Evolutionary conservation across 2,797 vertebrate species (phyloP).

Genomic region (Cirrhinus molitorella): DNA sequence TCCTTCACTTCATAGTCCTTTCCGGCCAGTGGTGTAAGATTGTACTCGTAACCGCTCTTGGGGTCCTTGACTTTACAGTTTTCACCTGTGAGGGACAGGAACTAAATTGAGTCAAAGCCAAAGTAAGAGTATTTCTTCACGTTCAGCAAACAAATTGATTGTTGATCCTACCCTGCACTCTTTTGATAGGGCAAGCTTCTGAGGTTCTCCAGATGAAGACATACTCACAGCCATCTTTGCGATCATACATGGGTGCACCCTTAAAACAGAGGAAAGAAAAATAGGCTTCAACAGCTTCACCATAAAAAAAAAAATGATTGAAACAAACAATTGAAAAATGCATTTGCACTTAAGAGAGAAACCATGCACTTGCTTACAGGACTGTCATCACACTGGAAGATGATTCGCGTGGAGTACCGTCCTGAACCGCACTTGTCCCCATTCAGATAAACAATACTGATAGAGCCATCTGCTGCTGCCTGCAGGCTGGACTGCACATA

Average conservation of each 20-base stretch:
- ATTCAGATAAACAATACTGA: conserved; percentile 90
- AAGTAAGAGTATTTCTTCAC: neutral
- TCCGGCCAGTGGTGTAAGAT: conserved; percentile 83
- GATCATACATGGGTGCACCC: conserved; percentile 90
- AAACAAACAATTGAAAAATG: no score
- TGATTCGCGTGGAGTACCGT: conserved; percentile 89
- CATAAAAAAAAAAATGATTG: conserved; percentile 18
- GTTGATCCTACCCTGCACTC: conserved; percentile 73
- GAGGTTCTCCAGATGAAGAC: conserved; percentile 94
- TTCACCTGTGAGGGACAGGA: conserved; percentile 74
- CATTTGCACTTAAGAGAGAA: neutral
- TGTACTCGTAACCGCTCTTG: conserved; percentile 83
- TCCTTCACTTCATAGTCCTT: conserved; percentile 75
- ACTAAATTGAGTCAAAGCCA: neutral
- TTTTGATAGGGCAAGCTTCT: conserved; percentile 89
- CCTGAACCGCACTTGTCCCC: conserved; percentile 84
- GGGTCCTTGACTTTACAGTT: conserved; percentile 89
- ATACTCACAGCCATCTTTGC: conserved; percentile 87
- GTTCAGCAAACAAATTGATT: neutral
- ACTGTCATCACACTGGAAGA: conserved; percentile 88
- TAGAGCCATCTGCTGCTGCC: conserved; percentile 83
- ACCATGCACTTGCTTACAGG: conserved; percentile 76
- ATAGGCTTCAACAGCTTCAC: neutral
- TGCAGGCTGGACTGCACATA: conserved; percentile 90
- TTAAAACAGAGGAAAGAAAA: conserved; percentile 63